Evolutionary conservation across 1,140 invertebrate genomes (phyloP).

Genomic region (Drosophila cardini): DNA sequence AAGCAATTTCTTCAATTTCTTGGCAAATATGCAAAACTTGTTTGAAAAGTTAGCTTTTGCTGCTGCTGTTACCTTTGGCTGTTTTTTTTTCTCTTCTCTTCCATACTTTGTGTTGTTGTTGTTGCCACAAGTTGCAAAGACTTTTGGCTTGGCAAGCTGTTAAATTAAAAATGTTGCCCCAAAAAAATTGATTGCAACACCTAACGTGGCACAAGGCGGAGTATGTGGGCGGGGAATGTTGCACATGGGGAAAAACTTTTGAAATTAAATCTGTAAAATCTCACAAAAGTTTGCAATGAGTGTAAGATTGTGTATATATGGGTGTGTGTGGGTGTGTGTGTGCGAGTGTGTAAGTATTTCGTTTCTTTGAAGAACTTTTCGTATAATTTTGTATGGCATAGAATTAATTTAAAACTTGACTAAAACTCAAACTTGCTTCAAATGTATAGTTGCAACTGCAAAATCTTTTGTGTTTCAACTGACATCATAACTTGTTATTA

Average conservation of each 20-base stretch:
- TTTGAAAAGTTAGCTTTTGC: slow-evolving; percentile 22
- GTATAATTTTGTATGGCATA: slow-evolving; percentile 40
- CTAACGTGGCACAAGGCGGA: slow-evolving; percentile 12
- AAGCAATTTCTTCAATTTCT: slow-evolving; percentile 69
- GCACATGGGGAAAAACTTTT: slow-evolving; percentile 59
- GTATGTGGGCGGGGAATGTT: background rate
- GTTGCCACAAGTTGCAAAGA: slow-evolving; percentile 19
- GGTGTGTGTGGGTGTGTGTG: slow-evolving; percentile 14
- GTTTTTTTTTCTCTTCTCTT: slow-evolving; percentile 1
- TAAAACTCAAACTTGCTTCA: slow-evolving; percentile 7
- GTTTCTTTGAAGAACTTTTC: slow-evolving; percentile 49
- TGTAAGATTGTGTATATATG: slow-evolving; percentile 20
- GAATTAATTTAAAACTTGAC: slow-evolving; percentile 43
- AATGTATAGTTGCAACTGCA: background rate
- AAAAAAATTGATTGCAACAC: slow-evolving; percentile 62
- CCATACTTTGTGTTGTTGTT: slow-evolving; percentile 11
- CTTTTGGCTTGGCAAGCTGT: slow-evolving; percentile 31
- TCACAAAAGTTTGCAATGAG: slow-evolving; percentile 42
- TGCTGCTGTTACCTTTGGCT: slow-evolving; percentile 18
- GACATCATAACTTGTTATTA: slow-evolving; percentile 54
- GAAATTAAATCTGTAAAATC: slow-evolving; percentile 66
- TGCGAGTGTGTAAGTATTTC: background rate
- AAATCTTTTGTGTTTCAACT: slow-evolving; percentile 10
- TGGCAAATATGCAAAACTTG: slow-evolving; percentile 70
- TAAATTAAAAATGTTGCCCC: slow-evolving; percentile 58